phyloP scores from a whole-genome alignment of 2,113 vertebrate species.

The Ranitomeya imitator region DNA sequence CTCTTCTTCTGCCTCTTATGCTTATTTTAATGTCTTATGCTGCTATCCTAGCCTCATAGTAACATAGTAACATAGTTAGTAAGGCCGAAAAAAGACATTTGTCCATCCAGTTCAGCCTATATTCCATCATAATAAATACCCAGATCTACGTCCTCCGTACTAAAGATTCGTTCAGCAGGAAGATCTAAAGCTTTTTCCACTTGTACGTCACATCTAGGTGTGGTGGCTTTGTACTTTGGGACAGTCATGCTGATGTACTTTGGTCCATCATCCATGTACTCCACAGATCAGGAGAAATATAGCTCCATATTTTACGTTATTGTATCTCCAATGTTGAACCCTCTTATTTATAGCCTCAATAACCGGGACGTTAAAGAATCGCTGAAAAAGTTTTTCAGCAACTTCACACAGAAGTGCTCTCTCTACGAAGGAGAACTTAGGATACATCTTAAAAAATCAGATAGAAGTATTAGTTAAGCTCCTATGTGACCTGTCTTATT shows the following conservation, averaged over 20 bases:
- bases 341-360: background rate
- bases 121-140: too few relatives aligned
- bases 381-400: background rate
- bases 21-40: slow-evolving; percentile 18
- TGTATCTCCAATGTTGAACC: background rate
- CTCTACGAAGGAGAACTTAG: background rate
- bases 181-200: slow-evolving; percentile 20
- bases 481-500: background rate
- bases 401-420: background rate
- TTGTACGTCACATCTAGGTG: background rate
- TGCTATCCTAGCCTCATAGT: background rate
- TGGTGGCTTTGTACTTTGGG: slow-evolving; percentile 23
- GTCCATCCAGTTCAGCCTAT: too few relatives aligned
- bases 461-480: background rate
- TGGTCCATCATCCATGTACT: slow-evolving; percentile 14
- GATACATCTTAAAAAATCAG: background rate
- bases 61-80: too few relatives aligned
- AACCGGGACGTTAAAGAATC: background rate
- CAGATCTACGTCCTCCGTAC: too few relatives aligned
- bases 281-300: slow-evolving; percentile 2
- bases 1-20: background rate
- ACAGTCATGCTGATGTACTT: slow-evolving; percentile 13
- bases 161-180: background rate
- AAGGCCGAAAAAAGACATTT: too few relatives aligned
- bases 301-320: slow-evolving; percentile 18